phyloP scores from a whole-genome alignment of 2,113 vertebrate genomes.

The Boulengerochromis microlepis region DNA sequence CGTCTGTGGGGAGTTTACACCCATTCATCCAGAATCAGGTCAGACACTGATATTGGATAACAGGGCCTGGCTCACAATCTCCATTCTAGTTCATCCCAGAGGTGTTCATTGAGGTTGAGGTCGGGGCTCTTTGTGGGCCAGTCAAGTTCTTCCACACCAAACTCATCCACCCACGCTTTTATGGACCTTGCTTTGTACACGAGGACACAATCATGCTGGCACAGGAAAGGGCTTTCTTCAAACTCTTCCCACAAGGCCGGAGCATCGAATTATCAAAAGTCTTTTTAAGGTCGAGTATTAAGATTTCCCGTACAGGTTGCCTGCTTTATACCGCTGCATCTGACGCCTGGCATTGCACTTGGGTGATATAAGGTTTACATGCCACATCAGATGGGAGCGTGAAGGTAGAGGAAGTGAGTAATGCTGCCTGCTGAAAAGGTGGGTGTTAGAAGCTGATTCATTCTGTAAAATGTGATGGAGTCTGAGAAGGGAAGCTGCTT shows the following conservation, averaged over 20 bases:
- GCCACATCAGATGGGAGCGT: background rate
- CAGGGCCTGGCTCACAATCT: background rate
- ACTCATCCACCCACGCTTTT: accelerated
- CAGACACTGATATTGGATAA: background rate
- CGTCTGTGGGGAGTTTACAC: background rate
- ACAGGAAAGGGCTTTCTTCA: background rate
- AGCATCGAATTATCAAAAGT: background rate
- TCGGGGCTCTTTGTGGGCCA: background rate
- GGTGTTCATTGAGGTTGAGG: background rate
- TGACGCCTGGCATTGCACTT: background rate
- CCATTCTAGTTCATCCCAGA: background rate
- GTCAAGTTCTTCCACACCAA: background rate
- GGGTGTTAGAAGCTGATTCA: background rate
- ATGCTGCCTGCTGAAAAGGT: background rate
- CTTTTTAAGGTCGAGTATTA: background rate
- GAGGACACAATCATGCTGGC: background rate
- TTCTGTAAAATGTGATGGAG: background rate
- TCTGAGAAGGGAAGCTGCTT: background rate
- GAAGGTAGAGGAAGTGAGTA: slow-evolving; percentile 6
- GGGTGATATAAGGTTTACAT: background rate
- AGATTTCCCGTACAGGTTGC: background rate
- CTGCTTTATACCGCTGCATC: background rate
- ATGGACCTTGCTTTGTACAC: background rate
- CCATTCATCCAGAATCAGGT: background rate
- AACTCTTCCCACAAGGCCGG: background rate